Evolutionary conservation across 2,888 invertebrate species (phyloP), one percentile per base, ranked within the genome.

Genomic region (Diplazon laetatorius): DNA sequence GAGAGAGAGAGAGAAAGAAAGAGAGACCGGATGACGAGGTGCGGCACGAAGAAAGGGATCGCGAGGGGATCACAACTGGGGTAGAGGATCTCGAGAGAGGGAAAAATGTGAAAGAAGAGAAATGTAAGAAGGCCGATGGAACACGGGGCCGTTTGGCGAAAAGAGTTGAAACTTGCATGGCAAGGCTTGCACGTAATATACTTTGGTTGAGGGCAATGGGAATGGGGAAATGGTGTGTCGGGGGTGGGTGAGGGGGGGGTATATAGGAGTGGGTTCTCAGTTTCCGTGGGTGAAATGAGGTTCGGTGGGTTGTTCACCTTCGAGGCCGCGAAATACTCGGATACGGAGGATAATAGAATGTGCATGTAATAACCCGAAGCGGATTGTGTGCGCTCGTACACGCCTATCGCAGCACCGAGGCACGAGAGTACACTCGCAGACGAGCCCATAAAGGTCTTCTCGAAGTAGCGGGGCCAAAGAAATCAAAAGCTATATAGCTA

Each of bases 311-410:
- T n/a, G n/a, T 63, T 63, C 69, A 14, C 12, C 48, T 16, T 48
- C 12, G 22, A 18, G 66, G 73, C 63, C 52, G 57, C 60, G 60
- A 72, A 52, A 77, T 72, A 62, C 66, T 71, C 72, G 84, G 84
- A 85, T 83, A 82, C 80, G 74, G 55, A 55, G 84, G 83, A 86
- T 88, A 88, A 88, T 89, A 87, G 86, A 88, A 88, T 87, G 87
- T 87, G 86, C 85, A 87, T 87, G 86, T 87, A 88, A 88, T 88
- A 87, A 88, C 86, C n/a, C 84, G 70, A 83, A 86, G 82, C 81
- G 16, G 77, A n/a, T n/a, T n/a, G n/a, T n/a, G 80, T 66, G 76
- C 76, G 69, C 69, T 46, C 18, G 48, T 18, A n/a, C n/a, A n/a
- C 30, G 25, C 25, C 30, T 59, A 39, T 42, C 30, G 35, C 42